These are phyloP conservation scores for Polyergus mexicanus DNA, from an alignment of 1,140 invertebrate species.

Conservation along the genomic window DNA sequence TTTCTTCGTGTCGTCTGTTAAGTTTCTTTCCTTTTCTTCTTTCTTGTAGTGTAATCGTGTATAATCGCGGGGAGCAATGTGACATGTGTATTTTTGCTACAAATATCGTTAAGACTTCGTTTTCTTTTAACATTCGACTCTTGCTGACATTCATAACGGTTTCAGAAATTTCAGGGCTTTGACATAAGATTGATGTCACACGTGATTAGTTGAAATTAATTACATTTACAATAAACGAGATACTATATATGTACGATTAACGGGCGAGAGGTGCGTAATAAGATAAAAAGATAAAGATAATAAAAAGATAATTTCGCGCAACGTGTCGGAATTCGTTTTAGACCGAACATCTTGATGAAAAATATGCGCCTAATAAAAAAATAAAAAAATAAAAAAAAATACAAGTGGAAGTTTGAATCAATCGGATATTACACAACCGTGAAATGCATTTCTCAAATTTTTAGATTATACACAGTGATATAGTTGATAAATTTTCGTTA, in stretches of 20 bases:
- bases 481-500: conserved; percentile 48
- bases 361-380: conserved; percentile 11
- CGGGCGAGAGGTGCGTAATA: conserved; percentile 13
- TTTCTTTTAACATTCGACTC: conserved; percentile 45
- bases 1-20: conserved; percentile 70
- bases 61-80: conserved; percentile 66
- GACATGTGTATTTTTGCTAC: conserved; percentile 77
- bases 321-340: background rate
- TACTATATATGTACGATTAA: conserved; percentile 2
- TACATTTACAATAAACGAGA: conserved; percentile 41
- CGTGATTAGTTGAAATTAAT: conserved; percentile 44
- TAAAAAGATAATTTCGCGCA: background rate
- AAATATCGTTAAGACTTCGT: conserved; percentile 71
- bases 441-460: conserved; percentile 48
- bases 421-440: conserved; percentile 22
- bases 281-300: conserved; percentile 22
- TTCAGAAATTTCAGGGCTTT: conserved; percentile 24
- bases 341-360: conserved; percentile 25
- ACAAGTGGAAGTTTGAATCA: conserved; percentile 43
- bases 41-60: conserved; percentile 60
- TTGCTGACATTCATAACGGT: conserved; percentile 27
- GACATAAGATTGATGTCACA: conserved; percentile 19
- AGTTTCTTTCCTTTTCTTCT: conserved; percentile 69
- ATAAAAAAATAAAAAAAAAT: too few species aligned
- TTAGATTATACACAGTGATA: conserved; percentile 35